phyloP scores from a whole-genome alignment of 1,140 invertebrate species.

The Drosophila burlai region DNA sequence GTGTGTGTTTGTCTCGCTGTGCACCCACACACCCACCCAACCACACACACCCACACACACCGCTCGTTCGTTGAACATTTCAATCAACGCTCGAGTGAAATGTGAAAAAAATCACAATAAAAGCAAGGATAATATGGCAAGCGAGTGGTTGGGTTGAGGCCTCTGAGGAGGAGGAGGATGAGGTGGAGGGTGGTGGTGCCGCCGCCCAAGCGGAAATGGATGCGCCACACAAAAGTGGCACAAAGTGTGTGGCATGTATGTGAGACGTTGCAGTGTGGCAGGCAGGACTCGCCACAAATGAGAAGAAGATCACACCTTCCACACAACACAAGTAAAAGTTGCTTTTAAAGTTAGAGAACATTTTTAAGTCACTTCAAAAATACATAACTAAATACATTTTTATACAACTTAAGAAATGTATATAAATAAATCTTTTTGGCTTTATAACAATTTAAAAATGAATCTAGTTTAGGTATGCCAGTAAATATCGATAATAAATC shows the following conservation, averaged over 20 bases:
- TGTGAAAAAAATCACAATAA: conserved; percentile 74
- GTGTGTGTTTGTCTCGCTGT: background rate
- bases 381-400: background rate
- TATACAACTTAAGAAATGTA: too few relatives aligned
- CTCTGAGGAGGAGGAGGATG: background rate
- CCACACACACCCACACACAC: too few relatives aligned
- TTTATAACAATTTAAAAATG: too few relatives aligned
- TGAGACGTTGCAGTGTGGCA: conserved; percentile 38
- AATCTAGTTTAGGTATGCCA: too few relatives aligned
- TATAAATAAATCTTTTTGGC: too few relatives aligned
- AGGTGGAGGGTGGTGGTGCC: background rate
- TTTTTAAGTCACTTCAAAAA: background rate
- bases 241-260: conserved; percentile 70
- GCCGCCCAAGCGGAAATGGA: conserved; percentile 77
- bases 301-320: conserved; percentile 4
- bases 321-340: background rate
- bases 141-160: conserved; percentile 8
- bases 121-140: conserved; percentile 76
- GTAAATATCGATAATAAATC: too few relatives aligned
- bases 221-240: conserved; percentile 81
- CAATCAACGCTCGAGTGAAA: conserved; percentile 82
- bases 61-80: conserved; percentile 68
- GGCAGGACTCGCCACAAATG: conserved; percentile 25
- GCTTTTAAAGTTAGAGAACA: background rate
- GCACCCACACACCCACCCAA: background rate